A percentile compares a stretch with the other conserved stretches of the same genome.
Conservation (phyloP, 1,140 invertebrate species). For the Archivesica marissinica region DNA sequence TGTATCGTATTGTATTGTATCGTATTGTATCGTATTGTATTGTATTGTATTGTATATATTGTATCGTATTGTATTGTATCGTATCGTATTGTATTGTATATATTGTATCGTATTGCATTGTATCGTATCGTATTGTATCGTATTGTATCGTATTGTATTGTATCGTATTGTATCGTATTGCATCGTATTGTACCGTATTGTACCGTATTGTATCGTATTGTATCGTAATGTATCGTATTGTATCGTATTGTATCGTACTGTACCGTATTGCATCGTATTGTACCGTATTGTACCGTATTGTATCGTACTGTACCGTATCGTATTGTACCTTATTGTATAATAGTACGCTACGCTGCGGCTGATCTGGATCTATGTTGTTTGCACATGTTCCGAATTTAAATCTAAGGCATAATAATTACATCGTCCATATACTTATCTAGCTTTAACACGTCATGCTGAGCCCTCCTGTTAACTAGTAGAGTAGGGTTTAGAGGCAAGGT, state of each 20-base stretch:
- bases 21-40: conserved; percentile 56
- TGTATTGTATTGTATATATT: conserved; percentile 48
- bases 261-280: conserved; percentile 38
- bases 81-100: too few species aligned
- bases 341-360: too few species aligned
- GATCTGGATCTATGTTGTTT: too few species aligned
- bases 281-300: conserved; percentile 39
- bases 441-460: too few species aligned
- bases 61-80: too few species aligned
- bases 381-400: too few species aligned
- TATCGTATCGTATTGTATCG: conserved; percentile 47
- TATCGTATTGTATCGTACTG: conserved; percentile 43
- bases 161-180: conserved; percentile 53
- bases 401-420: too few species aligned
- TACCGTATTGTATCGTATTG: conserved; percentile 45
- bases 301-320: conserved; percentile 38
- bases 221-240: conserved; percentile 51
- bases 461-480: too few species aligned
- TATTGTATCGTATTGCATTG: too few species aligned
- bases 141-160: conserved; percentile 58
- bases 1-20: conserved; percentile 38
- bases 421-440: too few species aligned
- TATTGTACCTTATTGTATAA: conserved; percentile 30
- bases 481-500: too few species aligned
- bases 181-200: conserved; percentile 51